A percentile compares a stretch with the other conserved stretches of the same genome.
phyloP scores from a whole-genome alignment of 2,888 invertebrate genomes.

The Nemapogon koenigi region DNA sequence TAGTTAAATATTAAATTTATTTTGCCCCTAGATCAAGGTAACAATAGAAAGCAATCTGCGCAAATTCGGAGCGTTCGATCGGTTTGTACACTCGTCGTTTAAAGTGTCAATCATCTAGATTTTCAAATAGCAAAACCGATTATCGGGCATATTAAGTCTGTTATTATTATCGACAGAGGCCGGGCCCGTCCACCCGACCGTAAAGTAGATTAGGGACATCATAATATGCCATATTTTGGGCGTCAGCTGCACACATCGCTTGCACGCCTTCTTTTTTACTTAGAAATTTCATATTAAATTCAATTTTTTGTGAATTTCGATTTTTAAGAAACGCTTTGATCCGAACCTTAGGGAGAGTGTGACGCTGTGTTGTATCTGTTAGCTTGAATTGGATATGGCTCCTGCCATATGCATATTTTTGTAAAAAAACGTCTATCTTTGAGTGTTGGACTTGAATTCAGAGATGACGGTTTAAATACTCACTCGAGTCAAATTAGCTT shows the following conservation, averaged over 20 bases:
- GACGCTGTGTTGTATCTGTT: too few species aligned
- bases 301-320: too few species aligned
- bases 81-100: constrained; percentile 46
- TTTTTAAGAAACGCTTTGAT: too few species aligned
- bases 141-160: constrained; percentile 61
- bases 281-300: constrained; percentile 29
- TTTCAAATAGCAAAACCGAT: constrained; percentile 62
- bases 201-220: constrained; percentile 63
- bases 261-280: constrained; percentile 34
- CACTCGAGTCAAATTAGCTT: too few species aligned
- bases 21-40: constrained; percentile 3
- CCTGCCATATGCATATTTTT: too few species aligned
- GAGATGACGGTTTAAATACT: too few species aligned
- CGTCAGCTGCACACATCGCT: constrained; percentile 58
- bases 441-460: too few species aligned
- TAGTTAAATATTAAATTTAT: neutral
- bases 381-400: too few species aligned
- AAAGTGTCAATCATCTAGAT: constrained; percentile 61
- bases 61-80: constrained; percentile 32
- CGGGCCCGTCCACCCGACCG: constrained; percentile 39
- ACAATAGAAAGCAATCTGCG: constrained; percentile 29
- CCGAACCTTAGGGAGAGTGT: too few species aligned
- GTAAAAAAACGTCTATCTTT: too few species aligned
- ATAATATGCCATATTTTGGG: constrained; percentile 57
- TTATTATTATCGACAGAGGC: constrained; percentile 60